These are phyloP conservation scores for Campylomormyrus tamandua DNA, from an alignment of 2,113 vertebrate genomes.

Conservation along the genomic window DNA sequence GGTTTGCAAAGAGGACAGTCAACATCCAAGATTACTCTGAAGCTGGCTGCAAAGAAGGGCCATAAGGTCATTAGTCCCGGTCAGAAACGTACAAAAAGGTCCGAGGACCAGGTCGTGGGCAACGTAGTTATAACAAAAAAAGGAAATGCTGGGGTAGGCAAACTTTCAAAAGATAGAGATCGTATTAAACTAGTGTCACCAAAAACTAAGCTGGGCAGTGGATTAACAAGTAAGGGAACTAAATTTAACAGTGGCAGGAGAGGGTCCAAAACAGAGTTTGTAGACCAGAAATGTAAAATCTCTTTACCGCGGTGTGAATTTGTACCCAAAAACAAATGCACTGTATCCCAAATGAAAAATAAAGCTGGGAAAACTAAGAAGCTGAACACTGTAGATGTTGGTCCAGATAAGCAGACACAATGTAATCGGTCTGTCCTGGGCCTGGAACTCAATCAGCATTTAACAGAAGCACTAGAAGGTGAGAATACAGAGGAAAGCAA, in stretches of 20 bases:
- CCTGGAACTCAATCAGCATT: not conserved
- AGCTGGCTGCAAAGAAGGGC: conserved; percentile 36
- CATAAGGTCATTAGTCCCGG: not conserved
- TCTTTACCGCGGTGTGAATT: not conserved
- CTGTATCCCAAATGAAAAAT: not conserved
- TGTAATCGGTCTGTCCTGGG: not conserved
- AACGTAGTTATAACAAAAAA: conserved; percentile 46
- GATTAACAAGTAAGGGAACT: not conserved
- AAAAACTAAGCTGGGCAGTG: not conserved
- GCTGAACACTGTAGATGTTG: not conserved
- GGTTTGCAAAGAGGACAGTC: conserved; percentile 19
- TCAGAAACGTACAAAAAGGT: conserved; percentile 34
- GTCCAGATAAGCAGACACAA: not conserved
- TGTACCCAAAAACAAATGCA: not conserved
- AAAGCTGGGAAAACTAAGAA: not conserved
- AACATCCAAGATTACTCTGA: conserved; percentile 36
- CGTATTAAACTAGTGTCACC: not conserved
- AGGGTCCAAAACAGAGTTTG: not conserved
- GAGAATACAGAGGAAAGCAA: not conserved
- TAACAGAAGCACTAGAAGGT: not conserved
- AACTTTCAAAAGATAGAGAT: not conserved
- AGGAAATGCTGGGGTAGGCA: not conserved
- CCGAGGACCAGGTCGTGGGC: conserved; percentile 47
- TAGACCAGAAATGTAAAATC: not conserved
- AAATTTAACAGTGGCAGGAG: not conserved